These are phyloP conservation scores for Drosophila anceps DNA, from an alignment of 2,888 invertebrate species.

Conservation along the genomic window DNA sequence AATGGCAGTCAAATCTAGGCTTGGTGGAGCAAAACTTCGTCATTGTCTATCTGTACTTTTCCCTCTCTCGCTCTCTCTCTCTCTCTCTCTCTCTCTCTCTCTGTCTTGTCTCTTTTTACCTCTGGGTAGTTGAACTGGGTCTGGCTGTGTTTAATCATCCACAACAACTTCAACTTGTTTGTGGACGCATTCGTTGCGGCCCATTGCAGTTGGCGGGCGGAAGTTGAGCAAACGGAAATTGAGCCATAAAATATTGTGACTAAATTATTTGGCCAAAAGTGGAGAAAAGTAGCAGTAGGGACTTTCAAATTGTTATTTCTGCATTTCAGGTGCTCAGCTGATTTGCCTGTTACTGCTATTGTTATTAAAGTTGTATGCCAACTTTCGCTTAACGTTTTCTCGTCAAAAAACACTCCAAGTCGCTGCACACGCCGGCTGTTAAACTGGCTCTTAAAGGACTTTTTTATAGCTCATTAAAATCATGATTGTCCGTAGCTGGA, in stretches of 20 bases:
- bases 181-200: conserved; percentile 59
- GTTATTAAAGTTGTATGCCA: conserved; percentile 1
- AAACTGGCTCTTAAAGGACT: conserved; percentile 43
- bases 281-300: conserved; percentile 19
- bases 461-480: conserved; percentile 77
- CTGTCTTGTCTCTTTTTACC: not conserved
- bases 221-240: conserved; percentile 76
- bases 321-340: conserved; percentile 35
- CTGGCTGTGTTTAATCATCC: conserved; percentile 67
- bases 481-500: conserved; percentile 58
- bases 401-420: conserved; percentile 15
- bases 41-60: conserved; percentile 8
- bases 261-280: conserved; percentile 51
- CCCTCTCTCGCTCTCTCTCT: not conserved
- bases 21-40: conserved; percentile 64
- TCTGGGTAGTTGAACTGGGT: conserved; percentile 26
- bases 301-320: conserved; percentile 33
- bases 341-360: not conserved
- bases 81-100: not conserved
- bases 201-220: conserved; percentile 66
- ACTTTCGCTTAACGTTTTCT: conserved; percentile 17
- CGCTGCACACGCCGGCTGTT: conserved; percentile 21
- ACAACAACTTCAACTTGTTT: conserved; percentile 65
- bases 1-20: conserved; percentile 53
- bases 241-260: conserved; percentile 72